phyloP scores from a whole-genome alignment of 64 coral and sea anemone genomes.

The Dendronephthya gigantea region DNA sequence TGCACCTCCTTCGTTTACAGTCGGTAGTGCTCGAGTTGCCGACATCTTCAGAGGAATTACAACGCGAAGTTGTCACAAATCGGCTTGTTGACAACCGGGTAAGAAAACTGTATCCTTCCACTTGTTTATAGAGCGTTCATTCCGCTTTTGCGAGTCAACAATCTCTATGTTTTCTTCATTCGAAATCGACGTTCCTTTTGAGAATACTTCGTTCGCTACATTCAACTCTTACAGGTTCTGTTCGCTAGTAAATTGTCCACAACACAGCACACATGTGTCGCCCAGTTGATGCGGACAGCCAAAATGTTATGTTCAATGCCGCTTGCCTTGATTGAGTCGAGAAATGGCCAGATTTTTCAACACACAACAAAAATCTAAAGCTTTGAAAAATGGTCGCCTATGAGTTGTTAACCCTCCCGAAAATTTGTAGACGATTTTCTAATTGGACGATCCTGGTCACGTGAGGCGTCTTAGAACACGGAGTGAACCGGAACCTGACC shows the following conservation, averaged over 20 bases:
- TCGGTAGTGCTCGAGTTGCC: background rate
- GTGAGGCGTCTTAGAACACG: background rate
- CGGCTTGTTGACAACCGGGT: background rate
- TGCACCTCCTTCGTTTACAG: background rate
- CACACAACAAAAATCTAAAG: conserved; percentile 10
- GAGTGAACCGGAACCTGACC: background rate
- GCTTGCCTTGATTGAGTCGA: background rate
- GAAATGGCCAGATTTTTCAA: conserved; percentile 6
- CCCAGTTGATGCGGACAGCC: background rate
- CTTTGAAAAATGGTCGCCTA: background rate
- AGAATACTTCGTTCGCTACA: background rate
- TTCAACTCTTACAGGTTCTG: background rate
- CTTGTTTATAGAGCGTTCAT: background rate
- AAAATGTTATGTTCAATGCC: background rate
- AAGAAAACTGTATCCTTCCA: background rate
- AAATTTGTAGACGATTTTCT: background rate
- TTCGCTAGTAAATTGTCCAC: background rate
- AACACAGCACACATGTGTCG: background rate
- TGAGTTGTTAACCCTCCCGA: conserved; percentile 22
- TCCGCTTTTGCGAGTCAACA: background rate
- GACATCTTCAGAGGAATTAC: background rate
- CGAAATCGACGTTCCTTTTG: background rate
- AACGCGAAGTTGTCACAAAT: background rate
- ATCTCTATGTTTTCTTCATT: background rate
- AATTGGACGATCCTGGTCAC: background rate